Evolutionary conservation across 2,888 invertebrate species (phyloP).

Genomic region (Hypselothyrea guttata): DNA sequence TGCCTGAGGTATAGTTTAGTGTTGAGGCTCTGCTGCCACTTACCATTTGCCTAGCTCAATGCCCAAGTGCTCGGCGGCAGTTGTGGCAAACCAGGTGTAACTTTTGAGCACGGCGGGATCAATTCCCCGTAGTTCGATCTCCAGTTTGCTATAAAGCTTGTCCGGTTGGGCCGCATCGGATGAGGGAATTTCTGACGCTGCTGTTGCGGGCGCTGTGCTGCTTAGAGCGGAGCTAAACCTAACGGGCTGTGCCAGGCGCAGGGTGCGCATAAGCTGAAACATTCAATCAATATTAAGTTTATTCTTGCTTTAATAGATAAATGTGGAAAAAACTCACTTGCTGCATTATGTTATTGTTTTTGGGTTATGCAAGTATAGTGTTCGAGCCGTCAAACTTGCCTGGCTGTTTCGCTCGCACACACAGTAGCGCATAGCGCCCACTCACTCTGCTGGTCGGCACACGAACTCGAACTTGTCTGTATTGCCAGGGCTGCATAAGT

Average conservation of each 20-base stretch:
- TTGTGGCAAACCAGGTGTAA: conserved; percentile 92
- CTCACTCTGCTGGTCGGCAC: no score
- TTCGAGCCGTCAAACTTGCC: no score
- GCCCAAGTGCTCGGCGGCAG: conserved; percentile 91
- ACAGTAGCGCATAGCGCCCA: no score
- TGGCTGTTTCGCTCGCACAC: no score
- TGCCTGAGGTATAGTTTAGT: not conserved
- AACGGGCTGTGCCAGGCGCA: conserved; percentile 40
- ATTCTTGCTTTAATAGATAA: not conserved
- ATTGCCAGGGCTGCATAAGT: no score
- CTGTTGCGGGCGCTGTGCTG: conserved; percentile 6
- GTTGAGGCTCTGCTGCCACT: conserved; percentile 13
- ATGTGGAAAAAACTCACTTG: not conserved
- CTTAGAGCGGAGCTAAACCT: conserved; percentile 44
- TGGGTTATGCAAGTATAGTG: no score
- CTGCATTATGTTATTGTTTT: not conserved
- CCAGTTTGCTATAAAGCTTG: conserved; percentile 91
- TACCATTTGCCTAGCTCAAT: conserved; percentile 89
- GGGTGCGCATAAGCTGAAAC: conserved; percentile 34
- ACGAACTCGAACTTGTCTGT: no score
- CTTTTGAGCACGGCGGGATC: conserved; percentile 94
- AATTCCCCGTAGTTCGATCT: conserved; percentile 93
- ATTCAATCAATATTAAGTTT: no score
- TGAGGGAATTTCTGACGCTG: conserved; percentile 1
- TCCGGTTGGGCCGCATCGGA: conserved; percentile 82